These are phyloP conservation scores for Pseudobourletiella spinata DNA, from an alignment of 1,140 invertebrate genomes.

Conservation along the genomic window DNA sequence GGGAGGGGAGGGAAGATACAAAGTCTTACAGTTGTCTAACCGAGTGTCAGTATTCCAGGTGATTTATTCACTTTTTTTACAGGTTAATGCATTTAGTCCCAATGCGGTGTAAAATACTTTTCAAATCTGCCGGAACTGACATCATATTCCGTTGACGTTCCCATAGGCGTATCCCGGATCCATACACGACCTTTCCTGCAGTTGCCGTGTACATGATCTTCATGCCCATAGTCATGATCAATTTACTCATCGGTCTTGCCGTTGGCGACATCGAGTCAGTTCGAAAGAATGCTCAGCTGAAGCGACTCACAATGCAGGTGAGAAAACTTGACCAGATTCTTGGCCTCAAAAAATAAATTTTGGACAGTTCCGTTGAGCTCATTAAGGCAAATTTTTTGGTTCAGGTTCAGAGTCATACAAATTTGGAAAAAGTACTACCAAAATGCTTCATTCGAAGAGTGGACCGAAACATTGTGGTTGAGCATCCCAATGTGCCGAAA, in stretches of 20 bases:
- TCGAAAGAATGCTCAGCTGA: slow-evolving; percentile 70
- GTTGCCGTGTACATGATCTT: slow-evolving; percentile 74
- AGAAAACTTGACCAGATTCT: not conserved
- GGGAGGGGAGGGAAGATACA: not conserved
- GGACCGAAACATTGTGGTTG: slow-evolving; percentile 65
- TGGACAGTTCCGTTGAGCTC: no score
- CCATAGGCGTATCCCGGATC: slow-evolving; percentile 48
- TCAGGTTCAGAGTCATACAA: slow-evolving; percentile 69
- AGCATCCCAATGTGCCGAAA: slow-evolving; percentile 77
- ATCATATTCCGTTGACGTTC: no score
- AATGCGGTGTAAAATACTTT: no score
- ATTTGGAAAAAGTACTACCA: slow-evolving; percentile 73
- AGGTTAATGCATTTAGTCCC: no score
- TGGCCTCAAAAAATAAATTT: no score
- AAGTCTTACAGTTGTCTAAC: slow-evolving; percentile 60
- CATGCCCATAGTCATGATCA: slow-evolving; percentile 87
- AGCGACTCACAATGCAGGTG: slow-evolving; percentile 80
- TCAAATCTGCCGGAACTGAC: no score
- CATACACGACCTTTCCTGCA: slow-evolving; percentile 64
- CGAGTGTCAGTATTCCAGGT: slow-evolving; percentile 39
- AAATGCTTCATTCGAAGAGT: slow-evolving; percentile 58
- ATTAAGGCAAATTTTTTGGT: no score
- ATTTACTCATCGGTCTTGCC: slow-evolving; percentile 67
- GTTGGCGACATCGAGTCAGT: slow-evolving; percentile 87
- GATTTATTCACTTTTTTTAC: no score